A percentile compares a stretch with the other conserved stretches of the same genome.
Conservation (phyloP, 2,797 vertebrate species). For the Morelia viridis region DNA sequence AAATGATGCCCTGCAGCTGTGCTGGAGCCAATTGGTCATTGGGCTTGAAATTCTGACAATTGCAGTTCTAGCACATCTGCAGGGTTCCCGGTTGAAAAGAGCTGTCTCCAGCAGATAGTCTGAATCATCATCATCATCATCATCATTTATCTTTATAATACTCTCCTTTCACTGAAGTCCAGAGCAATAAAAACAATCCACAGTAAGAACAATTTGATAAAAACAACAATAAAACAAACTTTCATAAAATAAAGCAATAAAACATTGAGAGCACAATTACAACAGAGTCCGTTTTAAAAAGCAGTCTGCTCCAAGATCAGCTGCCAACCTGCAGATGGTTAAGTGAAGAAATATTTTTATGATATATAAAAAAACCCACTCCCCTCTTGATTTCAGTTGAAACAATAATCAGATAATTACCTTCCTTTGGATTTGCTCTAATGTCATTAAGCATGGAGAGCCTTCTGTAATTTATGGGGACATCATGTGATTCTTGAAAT, state of each 20-base stretch:
- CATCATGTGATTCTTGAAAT: conserved; percentile 50
- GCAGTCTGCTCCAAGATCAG: background rate
- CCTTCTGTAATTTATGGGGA: conserved; percentile 54
- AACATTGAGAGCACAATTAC: background rate
- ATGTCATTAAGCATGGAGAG: conserved; percentile 48
- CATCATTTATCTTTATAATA: background rate
- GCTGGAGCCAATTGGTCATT: too few species aligned
- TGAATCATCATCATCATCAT: background rate
- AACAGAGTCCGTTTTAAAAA: background rate
- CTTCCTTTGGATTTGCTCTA: conserved; percentile 42
- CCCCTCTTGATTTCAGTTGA: conserved; percentile 21
- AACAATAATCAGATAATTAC: conserved; percentile 41
- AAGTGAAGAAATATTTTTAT: background rate
- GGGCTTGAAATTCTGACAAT: too few species aligned
- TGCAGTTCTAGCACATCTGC: background rate
- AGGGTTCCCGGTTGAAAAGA: background rate
- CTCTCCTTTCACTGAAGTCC: background rate
- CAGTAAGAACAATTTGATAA: background rate
- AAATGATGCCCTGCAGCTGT: too few species aligned
- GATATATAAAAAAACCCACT: background rate
- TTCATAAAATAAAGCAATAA: background rate
- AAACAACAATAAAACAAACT: background rate
- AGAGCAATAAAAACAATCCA: background rate
- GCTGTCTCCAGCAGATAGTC: background rate
- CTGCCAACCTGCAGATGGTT: background rate